Percentiles rank a stretch among this genome's conserved stretches.
phyloP scores from a whole-genome alignment of 2,888 invertebrate genomes.

The Brenthis ino region DNA sequence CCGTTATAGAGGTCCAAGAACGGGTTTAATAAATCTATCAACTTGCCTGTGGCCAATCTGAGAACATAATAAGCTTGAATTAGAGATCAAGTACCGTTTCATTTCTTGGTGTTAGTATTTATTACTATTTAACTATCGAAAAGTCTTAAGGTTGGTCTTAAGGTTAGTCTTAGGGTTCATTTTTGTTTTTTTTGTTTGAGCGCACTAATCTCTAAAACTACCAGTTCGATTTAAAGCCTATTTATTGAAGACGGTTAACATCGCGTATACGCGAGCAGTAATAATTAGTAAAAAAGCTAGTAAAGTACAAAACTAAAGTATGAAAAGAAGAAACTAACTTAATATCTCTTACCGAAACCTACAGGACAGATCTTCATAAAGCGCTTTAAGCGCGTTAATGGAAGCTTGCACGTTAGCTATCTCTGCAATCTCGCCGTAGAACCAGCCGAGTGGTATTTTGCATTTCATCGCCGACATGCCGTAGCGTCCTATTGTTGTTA shows the following conservation, averaged over 20 bases:
- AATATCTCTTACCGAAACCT: conserved; percentile 61
- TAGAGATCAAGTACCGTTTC: too few species aligned
- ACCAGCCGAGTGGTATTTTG: conserved; percentile 95
- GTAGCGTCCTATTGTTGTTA: conserved; percentile 94
- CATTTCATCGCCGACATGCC: conserved; percentile 95
- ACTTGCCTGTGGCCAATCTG: conserved; percentile 92
- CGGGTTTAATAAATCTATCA: conserved; percentile 90
- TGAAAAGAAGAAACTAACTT: neutral
- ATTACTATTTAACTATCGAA: too few species aligned
- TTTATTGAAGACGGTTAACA: too few species aligned
- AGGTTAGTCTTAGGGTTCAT: too few species aligned
- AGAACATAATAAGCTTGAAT: conserved; percentile 59
- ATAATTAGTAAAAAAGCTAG: neutral
- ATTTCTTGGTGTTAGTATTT: too few species aligned
- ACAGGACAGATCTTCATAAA: conserved; percentile 74
- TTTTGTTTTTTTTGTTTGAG: too few species aligned
- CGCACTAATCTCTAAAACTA: too few species aligned
- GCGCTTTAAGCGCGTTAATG: conserved; percentile 67
- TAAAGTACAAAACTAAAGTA: neutral
- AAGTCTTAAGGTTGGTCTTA: too few species aligned
- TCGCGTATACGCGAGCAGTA: too few species aligned
- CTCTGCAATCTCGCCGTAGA: conserved; percentile 94
- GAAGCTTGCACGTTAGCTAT: conserved; percentile 84
- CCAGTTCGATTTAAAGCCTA: too few species aligned
- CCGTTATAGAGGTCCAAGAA: conserved; percentile 90